Conservation (phyloP, 2,797 vertebrate genomes). For the Chelon auratus region DNA sequence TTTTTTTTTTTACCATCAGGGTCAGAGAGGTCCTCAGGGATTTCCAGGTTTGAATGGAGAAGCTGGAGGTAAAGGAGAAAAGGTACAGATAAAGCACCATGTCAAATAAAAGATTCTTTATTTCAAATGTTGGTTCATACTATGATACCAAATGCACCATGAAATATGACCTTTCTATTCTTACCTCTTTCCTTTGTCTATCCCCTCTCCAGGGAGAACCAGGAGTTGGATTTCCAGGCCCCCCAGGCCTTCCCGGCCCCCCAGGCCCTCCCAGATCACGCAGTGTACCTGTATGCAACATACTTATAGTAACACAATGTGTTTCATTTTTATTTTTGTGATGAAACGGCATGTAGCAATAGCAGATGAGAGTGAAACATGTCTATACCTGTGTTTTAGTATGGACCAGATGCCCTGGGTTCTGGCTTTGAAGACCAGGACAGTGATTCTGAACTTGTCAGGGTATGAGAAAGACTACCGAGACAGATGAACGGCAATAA, state of each 20-base stretch:
- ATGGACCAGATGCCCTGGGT: constrained; percentile 82
- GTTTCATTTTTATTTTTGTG: not conserved
- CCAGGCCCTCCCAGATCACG: constrained; percentile 79
- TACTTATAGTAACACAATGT: not conserved
- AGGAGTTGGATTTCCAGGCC: constrained; percentile 81
- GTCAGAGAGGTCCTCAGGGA: constrained; percentile 76
- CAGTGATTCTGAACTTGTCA: constrained; percentile 77
- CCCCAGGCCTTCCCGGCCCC: constrained; percentile 79
- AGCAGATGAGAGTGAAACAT: not conserved
- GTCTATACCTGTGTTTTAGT: constrained; percentile 71
- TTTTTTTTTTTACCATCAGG: constrained; percentile 68
- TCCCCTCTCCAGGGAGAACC: constrained; percentile 79
- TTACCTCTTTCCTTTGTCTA: not conserved
- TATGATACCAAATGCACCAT: constrained; percentile 1
- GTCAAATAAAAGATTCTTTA: not conserved
- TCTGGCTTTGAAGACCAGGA: constrained; percentile 87
- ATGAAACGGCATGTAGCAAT: not conserved
- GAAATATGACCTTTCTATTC: not conserved
- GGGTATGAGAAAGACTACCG: constrained; percentile 58
- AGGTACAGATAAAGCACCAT: constrained; percentile 71
- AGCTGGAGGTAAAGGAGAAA: constrained; percentile 84
- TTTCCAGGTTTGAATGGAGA: constrained; percentile 80
- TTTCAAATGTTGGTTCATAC: not conserved
- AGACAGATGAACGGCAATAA: not conserved
- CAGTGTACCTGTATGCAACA: constrained; percentile 75